Conservation (phyloP, 2,888 invertebrate species). For the Theretra japonica region DNA sequence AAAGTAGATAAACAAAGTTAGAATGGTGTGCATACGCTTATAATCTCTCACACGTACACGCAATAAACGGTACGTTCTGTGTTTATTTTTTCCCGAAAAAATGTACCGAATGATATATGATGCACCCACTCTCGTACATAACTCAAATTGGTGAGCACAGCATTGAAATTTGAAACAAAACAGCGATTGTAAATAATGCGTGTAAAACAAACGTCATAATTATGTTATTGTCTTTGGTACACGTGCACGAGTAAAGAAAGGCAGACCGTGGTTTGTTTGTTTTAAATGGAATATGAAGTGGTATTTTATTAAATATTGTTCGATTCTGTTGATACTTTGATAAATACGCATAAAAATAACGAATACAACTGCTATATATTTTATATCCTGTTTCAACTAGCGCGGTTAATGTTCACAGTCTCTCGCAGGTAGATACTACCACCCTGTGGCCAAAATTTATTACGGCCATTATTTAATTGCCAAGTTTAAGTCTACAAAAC, state of each 20-base stretch:
- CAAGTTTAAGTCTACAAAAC: too few species aligned
- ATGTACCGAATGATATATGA: constrained; percentile 31
- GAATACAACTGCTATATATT: too few species aligned
- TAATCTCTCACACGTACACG: constrained; percentile 31
- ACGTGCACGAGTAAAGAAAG: constrained; percentile 1
- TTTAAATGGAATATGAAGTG: neutral
- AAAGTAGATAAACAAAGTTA: constrained; percentile 32
- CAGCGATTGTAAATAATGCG: constrained; percentile 30
- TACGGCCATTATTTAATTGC: too few species aligned
- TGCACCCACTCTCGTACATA: constrained; percentile 31
- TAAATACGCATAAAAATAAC: too few species aligned
- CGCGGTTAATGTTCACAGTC: too few species aligned
- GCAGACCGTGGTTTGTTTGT: neutral
- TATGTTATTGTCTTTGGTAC: constrained; percentile 30
- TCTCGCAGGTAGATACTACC: too few species aligned
- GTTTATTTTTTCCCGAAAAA: constrained; percentile 30
- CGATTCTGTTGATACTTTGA: too few species aligned
- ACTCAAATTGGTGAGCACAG: constrained; percentile 28
- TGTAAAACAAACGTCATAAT: constrained; percentile 30
- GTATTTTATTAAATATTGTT: too few species aligned
- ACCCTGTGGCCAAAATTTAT: too few species aligned
- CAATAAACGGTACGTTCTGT: constrained; percentile 29
- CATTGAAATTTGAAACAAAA: constrained; percentile 28
- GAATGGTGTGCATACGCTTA: constrained; percentile 28
- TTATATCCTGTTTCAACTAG: too few species aligned